phyloP scores from a whole-genome alignment of 2,888 invertebrate species.

The Brachycybe producta region DNA sequence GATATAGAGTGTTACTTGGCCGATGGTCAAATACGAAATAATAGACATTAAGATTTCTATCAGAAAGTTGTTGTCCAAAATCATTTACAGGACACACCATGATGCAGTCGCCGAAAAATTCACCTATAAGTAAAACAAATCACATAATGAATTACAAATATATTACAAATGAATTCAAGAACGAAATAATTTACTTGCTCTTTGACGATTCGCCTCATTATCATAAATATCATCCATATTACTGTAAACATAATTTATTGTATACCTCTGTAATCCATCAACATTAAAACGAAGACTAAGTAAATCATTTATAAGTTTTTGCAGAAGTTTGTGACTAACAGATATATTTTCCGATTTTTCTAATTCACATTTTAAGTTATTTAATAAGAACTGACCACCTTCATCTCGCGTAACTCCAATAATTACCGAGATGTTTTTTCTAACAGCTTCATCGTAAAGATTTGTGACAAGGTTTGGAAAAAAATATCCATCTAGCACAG shows the following conservation, averaged over 20 bases:
- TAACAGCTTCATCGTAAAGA: too few species aligned
- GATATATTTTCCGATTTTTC: background rate
- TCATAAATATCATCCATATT: slow-evolving; percentile 4
- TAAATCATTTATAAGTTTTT: background rate
- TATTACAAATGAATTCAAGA: too few species aligned
- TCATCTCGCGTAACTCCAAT: slow-evolving; percentile 4
- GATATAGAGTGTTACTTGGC: background rate
- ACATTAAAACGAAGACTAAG: background rate
- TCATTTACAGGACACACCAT: slow-evolving; percentile 6
- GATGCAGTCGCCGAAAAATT: slow-evolving; percentile 1
- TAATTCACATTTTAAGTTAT: background rate
- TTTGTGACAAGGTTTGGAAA: too few species aligned
- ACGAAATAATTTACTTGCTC: slow-evolving; percentile 2
- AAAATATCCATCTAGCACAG: too few species aligned
- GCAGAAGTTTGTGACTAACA: background rate
- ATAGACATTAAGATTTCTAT: slow-evolving; percentile 5
- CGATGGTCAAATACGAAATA: slow-evolving; percentile 5
- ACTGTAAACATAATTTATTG: background rate
- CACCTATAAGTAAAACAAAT: too few species aligned
- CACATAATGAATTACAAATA: too few species aligned
- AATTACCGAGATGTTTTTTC: slow-evolving; percentile 5
- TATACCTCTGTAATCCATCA: background rate
- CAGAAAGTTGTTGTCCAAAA: background rate
- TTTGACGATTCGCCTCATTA: background rate
- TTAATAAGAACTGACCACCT: background rate